Conservation (phyloP, 2,113 vertebrate genomes). For the Chionomys nivalis region DNA sequence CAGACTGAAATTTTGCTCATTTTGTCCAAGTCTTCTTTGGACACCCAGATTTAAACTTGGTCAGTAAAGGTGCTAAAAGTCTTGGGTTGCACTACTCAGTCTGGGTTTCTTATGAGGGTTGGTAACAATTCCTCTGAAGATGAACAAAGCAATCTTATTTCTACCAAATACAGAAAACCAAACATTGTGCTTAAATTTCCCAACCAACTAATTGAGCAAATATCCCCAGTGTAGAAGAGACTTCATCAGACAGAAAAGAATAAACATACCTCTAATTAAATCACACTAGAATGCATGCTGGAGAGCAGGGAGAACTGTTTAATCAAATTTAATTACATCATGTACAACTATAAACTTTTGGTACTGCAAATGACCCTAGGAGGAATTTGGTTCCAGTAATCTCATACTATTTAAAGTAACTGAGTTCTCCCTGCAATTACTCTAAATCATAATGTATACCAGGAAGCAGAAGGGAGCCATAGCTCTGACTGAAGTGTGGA, state of each 20-base stretch:
- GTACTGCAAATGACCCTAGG: background rate
- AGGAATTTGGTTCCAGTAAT: slow-evolving; percentile 1
- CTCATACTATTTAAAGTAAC: background rate
- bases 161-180: slow-evolving; percentile 23
- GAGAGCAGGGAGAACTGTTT: slow-evolving; percentile 26
- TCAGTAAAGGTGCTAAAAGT: background rate
- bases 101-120: background rate
- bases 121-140: background rate
- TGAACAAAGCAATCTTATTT: background rate
- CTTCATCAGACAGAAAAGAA: background rate
- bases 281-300: background rate
- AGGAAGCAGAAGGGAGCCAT: background rate
- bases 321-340: slow-evolving; percentile 45
- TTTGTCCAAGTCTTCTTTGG: background rate
- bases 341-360: background rate
- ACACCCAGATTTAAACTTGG: background rate
- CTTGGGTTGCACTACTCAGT: background rate
- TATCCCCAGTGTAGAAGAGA: slow-evolving; percentile 1
- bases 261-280: slow-evolving; percentile 39
- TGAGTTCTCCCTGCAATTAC: background rate
- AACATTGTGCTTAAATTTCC: slow-evolving; percentile 24
- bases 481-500: background rate
- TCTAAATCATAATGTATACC: background rate
- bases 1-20: background rate
- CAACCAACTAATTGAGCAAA: slow-evolving; percentile 23